Percentiles rank a stretch among this genome's conserved stretches.
phyloP scores from a whole-genome alignment of 2,888 invertebrate species.

The Agrochola litura region DNA sequence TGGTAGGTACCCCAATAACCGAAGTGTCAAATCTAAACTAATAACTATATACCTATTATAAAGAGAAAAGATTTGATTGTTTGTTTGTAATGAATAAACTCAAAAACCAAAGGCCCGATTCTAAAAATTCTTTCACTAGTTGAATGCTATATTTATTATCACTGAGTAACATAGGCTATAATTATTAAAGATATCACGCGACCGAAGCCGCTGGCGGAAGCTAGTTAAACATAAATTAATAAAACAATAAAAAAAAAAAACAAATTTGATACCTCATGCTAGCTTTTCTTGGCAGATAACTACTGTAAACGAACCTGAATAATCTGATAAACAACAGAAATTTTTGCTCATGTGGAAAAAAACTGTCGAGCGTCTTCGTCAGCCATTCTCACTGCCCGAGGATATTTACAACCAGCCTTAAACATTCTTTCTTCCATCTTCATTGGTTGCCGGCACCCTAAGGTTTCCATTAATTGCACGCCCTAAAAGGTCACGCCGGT shows the following conservation, averaged over 20 bases:
- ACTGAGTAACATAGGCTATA: too few species aligned
- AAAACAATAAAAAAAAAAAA: too few species aligned
- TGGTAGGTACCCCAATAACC: neutral
- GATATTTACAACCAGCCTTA: slow-evolving; percentile 22
- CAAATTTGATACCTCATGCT: neutral
- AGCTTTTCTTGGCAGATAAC: neutral
- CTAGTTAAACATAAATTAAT: too few species aligned
- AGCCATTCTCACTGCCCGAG: neutral
- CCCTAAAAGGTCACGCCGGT: slow-evolving; percentile 53
- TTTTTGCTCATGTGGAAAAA: too few species aligned
- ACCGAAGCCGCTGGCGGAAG: too few species aligned
- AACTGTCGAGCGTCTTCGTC: neutral
- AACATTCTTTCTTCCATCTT: slow-evolving; percentile 11
- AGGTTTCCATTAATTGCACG: slow-evolving; percentile 61
- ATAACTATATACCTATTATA: too few species aligned
- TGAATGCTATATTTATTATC: too few species aligned
- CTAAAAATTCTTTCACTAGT: too few species aligned
- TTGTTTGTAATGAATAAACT: too few species aligned
- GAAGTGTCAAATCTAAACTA: neutral
- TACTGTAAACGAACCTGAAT: neutral
- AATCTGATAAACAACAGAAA: neutral
- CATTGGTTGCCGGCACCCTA: slow-evolving; percentile 48
- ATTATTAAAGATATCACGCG: too few species aligned
- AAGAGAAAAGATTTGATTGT: too few species aligned
- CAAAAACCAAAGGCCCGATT: too few species aligned